Conservation (phyloP, 2,888 invertebrate species). For the Diachrysia chrysitis region DNA sequence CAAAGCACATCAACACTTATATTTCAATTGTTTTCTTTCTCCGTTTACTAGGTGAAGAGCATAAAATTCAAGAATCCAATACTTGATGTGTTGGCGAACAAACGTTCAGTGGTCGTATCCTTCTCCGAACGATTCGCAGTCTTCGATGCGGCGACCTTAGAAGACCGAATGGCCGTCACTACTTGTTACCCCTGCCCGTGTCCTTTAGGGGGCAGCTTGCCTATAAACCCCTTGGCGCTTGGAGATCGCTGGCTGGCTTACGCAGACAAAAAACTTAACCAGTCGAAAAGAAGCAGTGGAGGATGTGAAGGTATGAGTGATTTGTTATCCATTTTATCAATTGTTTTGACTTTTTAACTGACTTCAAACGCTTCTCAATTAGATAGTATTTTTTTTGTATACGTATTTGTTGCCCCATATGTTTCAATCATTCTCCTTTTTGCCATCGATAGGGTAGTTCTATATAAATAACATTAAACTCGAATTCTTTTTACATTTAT, state of each 20-base stretch:
- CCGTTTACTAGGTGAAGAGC: slow-evolving; percentile 91
- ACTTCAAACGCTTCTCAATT: too few relatives aligned
- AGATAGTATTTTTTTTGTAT: too few relatives aligned
- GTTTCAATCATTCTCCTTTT: too few relatives aligned
- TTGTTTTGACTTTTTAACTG: too few relatives aligned
- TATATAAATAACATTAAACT: too few relatives aligned
- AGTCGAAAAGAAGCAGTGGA: slow-evolving; percentile 94
- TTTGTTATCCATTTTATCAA: too few relatives aligned
- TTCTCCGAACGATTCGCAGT: slow-evolving; percentile 97
- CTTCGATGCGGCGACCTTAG: slow-evolving; percentile 96
- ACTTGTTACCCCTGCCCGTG: slow-evolving; percentile 97
- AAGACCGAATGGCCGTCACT: slow-evolving; percentile 95
- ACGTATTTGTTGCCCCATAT: too few relatives aligned
- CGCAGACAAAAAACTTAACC: slow-evolving; percentile 95
- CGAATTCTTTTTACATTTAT: too few relatives aligned
- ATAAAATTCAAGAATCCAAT: slow-evolving; percentile 98
- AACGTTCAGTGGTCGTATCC: slow-evolving; percentile 95
- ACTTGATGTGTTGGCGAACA: slow-evolving; percentile 96
- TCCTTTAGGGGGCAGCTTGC: slow-evolving; percentile 85
- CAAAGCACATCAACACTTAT: not conserved
- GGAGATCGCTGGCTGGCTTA: slow-evolving; percentile 96
- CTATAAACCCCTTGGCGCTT: slow-evolving; percentile 94
- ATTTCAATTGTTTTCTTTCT: not conserved
- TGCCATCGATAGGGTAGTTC: too few relatives aligned
- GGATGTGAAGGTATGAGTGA: slow-evolving; percentile 91